A percentile compares a stretch with the other conserved stretches of the same genome.
Conservation (phyloP, 2,113 vertebrate genomes). For the rat (Rattus norvegicus) region DNA sequence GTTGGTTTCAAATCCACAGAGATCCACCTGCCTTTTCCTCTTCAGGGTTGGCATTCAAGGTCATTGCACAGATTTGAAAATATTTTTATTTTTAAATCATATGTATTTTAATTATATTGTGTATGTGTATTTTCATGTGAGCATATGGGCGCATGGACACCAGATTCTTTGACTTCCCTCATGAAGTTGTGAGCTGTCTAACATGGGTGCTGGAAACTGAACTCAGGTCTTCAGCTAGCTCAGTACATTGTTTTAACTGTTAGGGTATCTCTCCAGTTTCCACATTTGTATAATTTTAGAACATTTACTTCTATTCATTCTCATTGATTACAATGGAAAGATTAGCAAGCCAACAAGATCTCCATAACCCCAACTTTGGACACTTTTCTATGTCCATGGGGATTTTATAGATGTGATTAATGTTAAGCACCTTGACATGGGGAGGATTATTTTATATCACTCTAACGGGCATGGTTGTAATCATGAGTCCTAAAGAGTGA, state of each 20-base stretch:
- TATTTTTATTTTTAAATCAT: no score
- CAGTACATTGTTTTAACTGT: not conserved
- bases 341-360: not conserved
- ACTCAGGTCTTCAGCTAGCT: not conserved
- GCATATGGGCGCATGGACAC: not conserved
- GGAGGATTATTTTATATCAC: not conserved
- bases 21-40: no score
- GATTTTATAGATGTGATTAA: conserved; percentile 1
- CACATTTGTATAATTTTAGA: not conserved
- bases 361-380: not conserved
- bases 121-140: not conserved
- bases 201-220: not conserved
- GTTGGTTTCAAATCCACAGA: no score
- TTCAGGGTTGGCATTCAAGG: no score
- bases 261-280: not conserved
- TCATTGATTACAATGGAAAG: not conserved
- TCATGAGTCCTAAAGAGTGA: not conserved
- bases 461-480: not conserved
- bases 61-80: no score
- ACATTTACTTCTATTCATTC: not conserved
- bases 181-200: not conserved
- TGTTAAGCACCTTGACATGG: not conserved
- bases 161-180: not conserved
- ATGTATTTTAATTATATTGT: not conserved
- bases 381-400: not conserved